Base-by-base conservation (phyloP, 2,113 vertebrate species). In the Trichechus manatus region DNA sequence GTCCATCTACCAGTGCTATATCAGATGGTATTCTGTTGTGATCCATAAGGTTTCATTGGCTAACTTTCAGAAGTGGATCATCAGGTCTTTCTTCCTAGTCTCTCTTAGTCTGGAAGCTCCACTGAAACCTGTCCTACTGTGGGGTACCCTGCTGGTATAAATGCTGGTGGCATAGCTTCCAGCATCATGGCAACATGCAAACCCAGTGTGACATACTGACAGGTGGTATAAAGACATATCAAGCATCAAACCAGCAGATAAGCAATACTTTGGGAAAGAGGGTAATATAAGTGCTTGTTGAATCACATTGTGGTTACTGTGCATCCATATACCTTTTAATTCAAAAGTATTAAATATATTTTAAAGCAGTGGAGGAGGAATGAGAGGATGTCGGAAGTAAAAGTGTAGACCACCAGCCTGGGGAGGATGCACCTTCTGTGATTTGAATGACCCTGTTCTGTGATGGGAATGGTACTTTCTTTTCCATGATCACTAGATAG, bases 271-370 rank as follows among this genome's bases (percentile, higher is more conserved):
- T 93, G 47, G 27, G 39, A 17, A 66, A 93, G 11, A 74, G 64
- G 42, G 47, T 86, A 2, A 86, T n/a, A 3, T 33, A 66, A 92
- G 20, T 89, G 7, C 53, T 93, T 77, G 8, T 91, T 88, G 79
- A 85, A 9, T 96, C 72, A 66, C 3, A 8, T 27, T 74, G 0
- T 86, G 15, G 39, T 82, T 96, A 61, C 59, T 63, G 14, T 47
- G 20, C 75, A 36, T 78, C 44, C 39, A 17, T 72, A 81, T 15
- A 31, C 31, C 23, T 95, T 84, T 91, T 83, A 79, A 63, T 91
- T 53, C 27, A 61, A 33, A 92, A 92, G 27, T 87, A 70, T 53
- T 81, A 50, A 19, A 64, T 95, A 25, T 93, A 31, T 95, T 91
- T 59, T 89, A 88, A 88, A 97, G 36, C 63, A 84, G 1, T 87